Evolutionary conservation across 2,888 invertebrate genomes (phyloP), one percentile per base, ranked within the genome.

Genomic region (Diplazon laetatorius): DNA sequence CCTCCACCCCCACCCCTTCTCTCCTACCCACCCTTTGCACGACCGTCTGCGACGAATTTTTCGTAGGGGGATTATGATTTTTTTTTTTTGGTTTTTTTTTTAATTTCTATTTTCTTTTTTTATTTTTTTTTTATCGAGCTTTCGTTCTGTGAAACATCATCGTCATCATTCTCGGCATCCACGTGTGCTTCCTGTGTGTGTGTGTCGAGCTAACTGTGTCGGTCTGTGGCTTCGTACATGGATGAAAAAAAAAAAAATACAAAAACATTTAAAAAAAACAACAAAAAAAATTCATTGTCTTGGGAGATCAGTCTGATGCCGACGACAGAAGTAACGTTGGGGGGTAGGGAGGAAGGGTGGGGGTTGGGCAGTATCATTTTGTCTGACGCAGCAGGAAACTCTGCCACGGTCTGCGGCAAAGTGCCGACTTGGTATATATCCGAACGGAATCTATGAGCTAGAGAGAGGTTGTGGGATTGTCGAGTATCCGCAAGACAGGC

Each of bases 361-460:
- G n/a, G n/a, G n/a, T n/a, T n/a, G 37, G 14, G 6, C 65, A 16
- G 60, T 57, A 72, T 77, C 68, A 63, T 62, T 77, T 68, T 62
- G 62, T 72, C 72, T 66, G 77, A 77, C 77, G 77, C 77, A 72
- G 77, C 77, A 72, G 72, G 77, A 77, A 77, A 55, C 39, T 57
- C 55, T n/a, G 59, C 37, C 55, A 72, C 46, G 62, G 55, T 73
- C 77, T 77, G 72, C 57, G 44, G 50, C 68, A 57, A 73, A 73
- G 68, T 73, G 68, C 69, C 77, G 72, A 62, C 72, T 14, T 10
- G 52, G 65, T 66, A 10, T 52, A 37, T n/a, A 22, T 35, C n/a
- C 10, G 42, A 16, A 6, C 25, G 30, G 22, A 25, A 25, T 25
- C 14, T 1, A 35, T 55, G 55, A 55, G 55, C 30, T 30, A 30